phyloP scores from a whole-genome alignment of 30 jellyfish, hydroid and myxozoan species.

The Turritopsis rubra region DNA sequence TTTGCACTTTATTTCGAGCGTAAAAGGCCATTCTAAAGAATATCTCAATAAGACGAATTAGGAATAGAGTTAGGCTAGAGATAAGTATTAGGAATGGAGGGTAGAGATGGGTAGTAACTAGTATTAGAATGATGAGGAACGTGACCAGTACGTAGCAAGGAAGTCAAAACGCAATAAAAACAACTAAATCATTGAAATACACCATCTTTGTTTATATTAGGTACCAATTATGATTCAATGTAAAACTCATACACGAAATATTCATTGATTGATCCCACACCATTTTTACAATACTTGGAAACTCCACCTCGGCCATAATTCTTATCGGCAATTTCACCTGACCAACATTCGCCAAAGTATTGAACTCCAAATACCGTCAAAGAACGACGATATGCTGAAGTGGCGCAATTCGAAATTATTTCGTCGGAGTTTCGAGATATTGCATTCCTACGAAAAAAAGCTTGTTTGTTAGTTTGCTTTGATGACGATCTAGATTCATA shows the following conservation, averaged over 20 bases:
- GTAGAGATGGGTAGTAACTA: too few species aligned
- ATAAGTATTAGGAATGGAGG: too few species aligned
- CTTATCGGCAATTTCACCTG: slow-evolving; percentile 45
- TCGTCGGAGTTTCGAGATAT: slow-evolving; percentile 16
- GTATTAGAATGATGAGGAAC: too few species aligned
- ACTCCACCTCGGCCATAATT: slow-evolving; percentile 36
- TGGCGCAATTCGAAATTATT: slow-evolving; percentile 18
- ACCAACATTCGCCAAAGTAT: slow-evolving; percentile 82
- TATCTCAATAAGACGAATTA: too few species aligned
- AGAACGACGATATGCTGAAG: slow-evolving; percentile 22
- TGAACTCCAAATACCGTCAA: slow-evolving; percentile 59
- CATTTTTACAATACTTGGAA: slow-evolving; percentile 40
- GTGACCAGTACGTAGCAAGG: too few species aligned
- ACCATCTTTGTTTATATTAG: neutral
- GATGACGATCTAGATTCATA: too few species aligned
- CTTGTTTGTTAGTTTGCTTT: too few species aligned
- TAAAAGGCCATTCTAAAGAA: too few species aligned
- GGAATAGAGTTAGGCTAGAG: too few species aligned
- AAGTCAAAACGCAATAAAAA: too few species aligned
- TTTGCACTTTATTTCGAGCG: too few species aligned
- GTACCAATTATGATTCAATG: neutral
- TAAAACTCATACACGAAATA: slow-evolving; percentile 41
- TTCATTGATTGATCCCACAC: slow-evolving; percentile 51
- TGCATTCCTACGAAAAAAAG: neutral
- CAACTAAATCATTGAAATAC: neutral